Base-by-base conservation (phyloP, 2,888 invertebrate species). In the Theodoxus fluviatilis region DNA sequence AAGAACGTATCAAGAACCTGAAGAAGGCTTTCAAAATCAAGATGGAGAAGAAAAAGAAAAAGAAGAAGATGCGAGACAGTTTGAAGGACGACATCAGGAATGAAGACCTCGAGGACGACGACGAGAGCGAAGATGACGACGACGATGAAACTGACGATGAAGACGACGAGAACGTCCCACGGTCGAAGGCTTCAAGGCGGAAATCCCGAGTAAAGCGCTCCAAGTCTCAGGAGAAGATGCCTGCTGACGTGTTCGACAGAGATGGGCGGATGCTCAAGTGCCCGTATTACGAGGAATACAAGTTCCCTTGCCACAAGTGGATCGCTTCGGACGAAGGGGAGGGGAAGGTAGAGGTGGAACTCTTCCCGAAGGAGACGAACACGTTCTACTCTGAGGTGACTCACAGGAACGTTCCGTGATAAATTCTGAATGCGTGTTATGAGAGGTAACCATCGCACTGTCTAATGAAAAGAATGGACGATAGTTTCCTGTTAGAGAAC, bases 271-370 rank as follows among this genome's bases (percentile, higher is more conserved):
- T 72, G 6, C 31, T 73, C 18, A 71, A 71, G 55, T 43, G 79
- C 7, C 81, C 82, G 0, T 69, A 79, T 57, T 82, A 79, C 77
- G 83, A 84, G 55, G 79, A 81, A 70, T 83, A 80, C 70, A 67
- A 75, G 66, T 83, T 85, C 74, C 75, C 74, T 6, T 84, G 84
- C 74, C 76, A 79, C 37, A 72, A 76, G 37, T 85, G 85, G 85
- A 67, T 85, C 18, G 82, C 85, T 3, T 69, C 71, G 33, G 81
- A 84, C 72, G 84, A 85, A 72, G 83, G 73, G 18, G 84, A 84
- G 72, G 82, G 81, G 12, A 70, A 79, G 66, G 73, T 78, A 68
- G 76, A 75, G 33, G 73, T 80, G 64, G 81, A 82, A 57, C 72
- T 83, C n/a, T n/a, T n/a, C n/a, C n/a, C n/a, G n/a, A n/a, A n/a